phyloP scores from a whole-genome alignment of 2,888 invertebrate genomes.

The Atrina japonica region DNA sequence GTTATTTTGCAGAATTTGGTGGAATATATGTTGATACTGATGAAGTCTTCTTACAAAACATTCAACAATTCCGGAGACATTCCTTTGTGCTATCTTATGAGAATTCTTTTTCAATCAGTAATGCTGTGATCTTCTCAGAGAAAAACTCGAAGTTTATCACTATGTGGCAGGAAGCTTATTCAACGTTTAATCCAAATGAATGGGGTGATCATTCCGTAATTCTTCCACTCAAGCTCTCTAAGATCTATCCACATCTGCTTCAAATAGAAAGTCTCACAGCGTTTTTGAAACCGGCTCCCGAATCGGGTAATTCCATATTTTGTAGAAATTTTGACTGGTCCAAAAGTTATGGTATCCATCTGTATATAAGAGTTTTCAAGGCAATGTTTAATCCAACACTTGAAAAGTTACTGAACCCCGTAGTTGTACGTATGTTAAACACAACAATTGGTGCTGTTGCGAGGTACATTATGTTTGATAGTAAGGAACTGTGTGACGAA shows the following conservation, averaged over 20 bases:
- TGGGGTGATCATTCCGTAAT: constrained; percentile 19
- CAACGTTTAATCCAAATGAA: background rate
- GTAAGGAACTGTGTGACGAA: constrained; percentile 11
- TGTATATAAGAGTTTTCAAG: constrained; percentile 6
- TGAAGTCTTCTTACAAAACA: constrained; percentile 6
- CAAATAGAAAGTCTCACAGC: constrained; percentile 6
- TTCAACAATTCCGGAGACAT: background rate
- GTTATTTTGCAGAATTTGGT: constrained; percentile 22
- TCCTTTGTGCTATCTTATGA: constrained; percentile 6
- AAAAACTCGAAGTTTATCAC: constrained; percentile 13
- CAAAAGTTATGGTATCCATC: constrained; percentile 26
- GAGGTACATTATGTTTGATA: constrained; percentile 15
- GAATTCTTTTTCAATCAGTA: background rate
- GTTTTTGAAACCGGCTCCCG: background rate
- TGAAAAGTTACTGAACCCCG: background rate
- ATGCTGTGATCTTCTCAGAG: constrained; percentile 21
- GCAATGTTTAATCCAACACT: background rate
- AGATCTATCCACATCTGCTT: constrained; percentile 4
- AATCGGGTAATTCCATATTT: background rate
- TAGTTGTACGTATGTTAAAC: constrained; percentile 6
- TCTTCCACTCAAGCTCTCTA: constrained; percentile 3
- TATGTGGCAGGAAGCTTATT: constrained; percentile 12
- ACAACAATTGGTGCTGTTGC: constrained; percentile 19
- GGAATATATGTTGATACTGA: constrained; percentile 31
- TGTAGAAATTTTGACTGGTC: constrained; percentile 24